Conservation (phyloP, 2,888 invertebrate species). For the Sialis fuliginosa region DNA sequence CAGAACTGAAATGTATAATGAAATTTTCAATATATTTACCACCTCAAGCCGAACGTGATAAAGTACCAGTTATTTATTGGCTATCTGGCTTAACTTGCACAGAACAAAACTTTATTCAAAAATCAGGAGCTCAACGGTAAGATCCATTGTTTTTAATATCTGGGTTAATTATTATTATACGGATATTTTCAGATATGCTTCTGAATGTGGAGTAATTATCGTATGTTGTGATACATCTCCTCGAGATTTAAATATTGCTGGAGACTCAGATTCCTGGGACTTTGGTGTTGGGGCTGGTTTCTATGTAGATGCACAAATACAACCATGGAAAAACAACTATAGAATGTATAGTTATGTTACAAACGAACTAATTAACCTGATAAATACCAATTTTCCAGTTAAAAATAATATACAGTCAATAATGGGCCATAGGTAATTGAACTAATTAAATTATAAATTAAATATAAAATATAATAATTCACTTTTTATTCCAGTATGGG, state of each 20-base stretch:
- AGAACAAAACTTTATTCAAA: slow-evolving; percentile 89
- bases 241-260: slow-evolving; percentile 70
- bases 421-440: slow-evolving; percentile 57
- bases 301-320: slow-evolving; percentile 79
- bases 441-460: neutral
- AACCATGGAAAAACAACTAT: slow-evolving; percentile 88
- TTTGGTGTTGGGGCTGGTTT: slow-evolving; percentile 94
- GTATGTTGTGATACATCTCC: slow-evolving; percentile 96
- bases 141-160: neutral
- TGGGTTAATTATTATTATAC: no score
- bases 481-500: slow-evolving; percentile 65
- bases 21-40: slow-evolving; percentile 87
- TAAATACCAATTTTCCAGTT: slow-evolving; percentile 57
- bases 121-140: slow-evolving; percentile 79
- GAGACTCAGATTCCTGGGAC: slow-evolving; percentile 84
- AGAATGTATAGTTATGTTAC: slow-evolving; percentile 93
- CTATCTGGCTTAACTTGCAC: slow-evolving; percentile 85
- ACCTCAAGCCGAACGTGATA: slow-evolving; percentile 43
- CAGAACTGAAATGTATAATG: slow-evolving; percentile 71
- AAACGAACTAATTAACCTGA: slow-evolving; percentile 58
- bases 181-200: slow-evolving; percentile 41
- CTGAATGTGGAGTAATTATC: slow-evolving; percentile 68
- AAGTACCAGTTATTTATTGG: slow-evolving; percentile 74
- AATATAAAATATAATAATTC: neutral
- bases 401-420: slow-evolving; percentile 47